These are phyloP conservation scores for Ichneumon xanthorius DNA, from an alignment of 2,888 invertebrate species.

Conservation along the genomic window DNA sequence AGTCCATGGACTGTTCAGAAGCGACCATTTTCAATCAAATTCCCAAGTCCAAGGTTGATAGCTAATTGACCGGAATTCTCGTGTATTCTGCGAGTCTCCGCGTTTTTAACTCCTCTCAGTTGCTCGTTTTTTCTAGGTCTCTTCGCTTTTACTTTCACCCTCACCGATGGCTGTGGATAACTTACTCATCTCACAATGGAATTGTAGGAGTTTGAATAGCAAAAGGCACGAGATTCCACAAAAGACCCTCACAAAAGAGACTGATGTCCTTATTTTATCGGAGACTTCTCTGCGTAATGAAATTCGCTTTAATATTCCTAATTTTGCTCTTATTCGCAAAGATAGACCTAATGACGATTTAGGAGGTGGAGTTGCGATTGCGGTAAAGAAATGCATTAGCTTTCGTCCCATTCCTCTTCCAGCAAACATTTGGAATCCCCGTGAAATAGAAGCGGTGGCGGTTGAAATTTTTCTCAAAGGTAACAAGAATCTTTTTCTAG, in stretches of 20 bases:
- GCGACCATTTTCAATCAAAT: background rate
- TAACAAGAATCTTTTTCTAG: background rate
- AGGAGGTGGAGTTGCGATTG: background rate
- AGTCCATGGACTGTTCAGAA: background rate
- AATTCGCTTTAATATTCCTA: background rate
- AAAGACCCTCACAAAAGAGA: background rate
- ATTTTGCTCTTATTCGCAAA: background rate
- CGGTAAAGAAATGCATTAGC: background rate
- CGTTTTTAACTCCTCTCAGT: slow-evolving; percentile 3
- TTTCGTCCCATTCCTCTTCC: background rate
- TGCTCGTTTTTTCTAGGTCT: background rate
- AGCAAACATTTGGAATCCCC: background rate
- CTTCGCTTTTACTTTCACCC: background rate
- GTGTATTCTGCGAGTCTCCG: background rate
- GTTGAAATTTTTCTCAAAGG: background rate
- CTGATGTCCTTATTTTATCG: background rate
- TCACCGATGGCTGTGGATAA: background rate
- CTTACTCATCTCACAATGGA: background rate
- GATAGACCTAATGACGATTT: background rate
- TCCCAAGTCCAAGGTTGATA: background rate
- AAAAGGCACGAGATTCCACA: background rate
- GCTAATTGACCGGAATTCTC: background rate
- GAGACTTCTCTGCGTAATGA: background rate
- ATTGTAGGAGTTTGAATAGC: background rate
- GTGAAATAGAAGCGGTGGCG: slow-evolving; percentile 9